phyloP scores from a whole-genome alignment of 2,113 vertebrate genomes.

The Mugil cephalus region DNA sequence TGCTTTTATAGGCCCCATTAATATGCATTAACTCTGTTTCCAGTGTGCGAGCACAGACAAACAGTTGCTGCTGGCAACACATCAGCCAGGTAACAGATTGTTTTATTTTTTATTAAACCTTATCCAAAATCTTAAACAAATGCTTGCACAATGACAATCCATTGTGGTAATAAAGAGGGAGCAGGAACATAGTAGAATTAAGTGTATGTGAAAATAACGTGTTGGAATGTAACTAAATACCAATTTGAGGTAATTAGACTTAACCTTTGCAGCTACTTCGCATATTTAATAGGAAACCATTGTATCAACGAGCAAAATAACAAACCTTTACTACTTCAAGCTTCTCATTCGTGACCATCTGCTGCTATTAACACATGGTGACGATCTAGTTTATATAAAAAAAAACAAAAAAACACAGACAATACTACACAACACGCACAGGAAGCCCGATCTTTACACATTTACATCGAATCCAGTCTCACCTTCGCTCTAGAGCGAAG shows the following conservation, averaged over 20 bases:
- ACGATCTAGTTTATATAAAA: too few relatives aligned
- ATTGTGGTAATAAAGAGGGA: background rate
- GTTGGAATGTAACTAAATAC: background rate
- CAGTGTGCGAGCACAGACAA: slow-evolving; percentile 62
- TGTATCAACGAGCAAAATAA: too few relatives aligned
- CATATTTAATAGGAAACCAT: too few relatives aligned
- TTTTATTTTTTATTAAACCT: slow-evolving; percentile 23
- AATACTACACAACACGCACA: slow-evolving; percentile 12
- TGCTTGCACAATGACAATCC: slow-evolving; percentile 18
- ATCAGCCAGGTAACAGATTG: slow-evolving; percentile 56
- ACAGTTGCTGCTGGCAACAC: slow-evolving; percentile 60
- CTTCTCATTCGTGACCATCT: background rate
- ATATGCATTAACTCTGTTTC: slow-evolving; percentile 85
- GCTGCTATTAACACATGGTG: background rate
- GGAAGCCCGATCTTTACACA: slow-evolving; percentile 38
- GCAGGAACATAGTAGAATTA: background rate
- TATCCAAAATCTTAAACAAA: background rate
- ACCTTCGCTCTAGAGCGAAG: slow-evolving; percentile 26
- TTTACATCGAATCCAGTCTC: slow-evolving; percentile 44
- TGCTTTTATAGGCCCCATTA: slow-evolving; percentile 90
- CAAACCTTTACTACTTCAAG: background rate
- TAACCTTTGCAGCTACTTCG: too few relatives aligned
- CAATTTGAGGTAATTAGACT: background rate
- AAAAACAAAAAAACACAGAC: background rate
- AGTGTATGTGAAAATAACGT: background rate